These are phyloP conservation scores for Philhelius pedissequus DNA, from an alignment of 2,888 invertebrate genomes.

Conservation along the genomic window DNA sequence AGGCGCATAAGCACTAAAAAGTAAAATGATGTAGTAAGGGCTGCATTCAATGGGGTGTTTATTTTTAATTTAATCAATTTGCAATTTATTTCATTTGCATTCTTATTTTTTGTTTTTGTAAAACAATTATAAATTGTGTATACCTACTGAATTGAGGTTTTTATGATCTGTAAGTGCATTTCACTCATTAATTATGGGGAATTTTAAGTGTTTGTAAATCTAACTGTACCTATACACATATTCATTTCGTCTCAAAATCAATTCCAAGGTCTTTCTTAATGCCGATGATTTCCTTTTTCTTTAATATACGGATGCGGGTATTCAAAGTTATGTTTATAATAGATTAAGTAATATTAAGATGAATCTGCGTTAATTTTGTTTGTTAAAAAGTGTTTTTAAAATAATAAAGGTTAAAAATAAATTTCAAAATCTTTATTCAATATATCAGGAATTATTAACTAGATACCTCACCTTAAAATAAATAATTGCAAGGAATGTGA, in stretches of 20 bases:
- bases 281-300: neutral
- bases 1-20: neutral
- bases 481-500: too few relatives aligned
- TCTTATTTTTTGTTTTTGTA: neutral
- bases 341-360: too few relatives aligned
- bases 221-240: too few relatives aligned
- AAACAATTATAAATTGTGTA: neutral
- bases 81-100: neutral
- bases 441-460: too few relatives aligned
- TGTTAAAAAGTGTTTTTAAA: too few relatives aligned
- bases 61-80: constrained; percentile 45
- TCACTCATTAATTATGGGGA: neutral
- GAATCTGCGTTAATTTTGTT: too few relatives aligned
- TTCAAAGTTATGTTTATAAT: neutral
- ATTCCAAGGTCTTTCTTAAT: neutral
- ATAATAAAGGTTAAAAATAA: too few relatives aligned
- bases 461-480: too few relatives aligned
- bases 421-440: too few relatives aligned
- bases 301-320: neutral
- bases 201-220: constrained; percentile 13
- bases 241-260: neutral
- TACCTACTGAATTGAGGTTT: neutral
- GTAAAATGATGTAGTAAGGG: neutral
- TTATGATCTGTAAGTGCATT: constrained; percentile 12
- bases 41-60: constrained; percentile 27